A percentile compares a stretch with the other conserved stretches of the same genome.
phyloP scores from a whole-genome alignment of 2,113 vertebrate genomes.

The Toxotes jaculatrix region DNA sequence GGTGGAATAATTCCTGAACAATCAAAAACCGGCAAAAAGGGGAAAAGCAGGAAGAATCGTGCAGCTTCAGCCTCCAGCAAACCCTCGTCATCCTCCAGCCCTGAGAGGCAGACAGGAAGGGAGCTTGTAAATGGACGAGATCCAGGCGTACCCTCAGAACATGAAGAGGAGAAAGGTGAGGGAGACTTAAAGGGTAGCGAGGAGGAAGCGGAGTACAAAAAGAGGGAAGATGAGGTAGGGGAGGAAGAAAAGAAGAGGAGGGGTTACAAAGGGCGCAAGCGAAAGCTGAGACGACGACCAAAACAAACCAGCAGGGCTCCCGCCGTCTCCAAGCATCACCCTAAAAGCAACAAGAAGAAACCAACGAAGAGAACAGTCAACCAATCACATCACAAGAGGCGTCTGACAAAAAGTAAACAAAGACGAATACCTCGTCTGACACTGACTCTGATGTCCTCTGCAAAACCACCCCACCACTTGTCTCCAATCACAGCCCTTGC shows the following conservation, averaged over 20 bases:
- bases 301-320: conserved; percentile 37
- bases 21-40: conserved; percentile 65
- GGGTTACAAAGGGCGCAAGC: conserved; percentile 46
- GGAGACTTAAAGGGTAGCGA: not conserved
- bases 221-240: not conserved
- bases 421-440: conserved; percentile 73
- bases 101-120: conserved; percentile 8
- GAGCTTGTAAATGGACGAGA: conserved; percentile 9
- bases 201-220: conserved; percentile 9
- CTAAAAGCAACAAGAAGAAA: conserved; percentile 57
- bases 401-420: conserved; percentile 26
- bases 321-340: not conserved
- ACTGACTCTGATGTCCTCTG: conserved; percentile 62
- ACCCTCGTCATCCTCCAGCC: conserved; percentile 25
- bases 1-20: conserved; percentile 76
- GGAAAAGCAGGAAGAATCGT: conserved; percentile 60
- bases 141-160: not conserved
- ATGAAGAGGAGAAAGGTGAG: conserved; percentile 36
- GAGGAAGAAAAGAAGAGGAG: conserved; percentile 35
- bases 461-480: conserved; percentile 52
- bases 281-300: conserved; percentile 18
- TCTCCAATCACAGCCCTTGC: conserved; percentile 63
- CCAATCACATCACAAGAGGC: conserved; percentile 18
- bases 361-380: conserved; percentile 45
- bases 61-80: conserved; percentile 34